These are phyloP conservation scores for Odobenus rosmarus DNA, from an alignment of 2,113 vertebrate genomes.

Conservation along the genomic window DNA sequence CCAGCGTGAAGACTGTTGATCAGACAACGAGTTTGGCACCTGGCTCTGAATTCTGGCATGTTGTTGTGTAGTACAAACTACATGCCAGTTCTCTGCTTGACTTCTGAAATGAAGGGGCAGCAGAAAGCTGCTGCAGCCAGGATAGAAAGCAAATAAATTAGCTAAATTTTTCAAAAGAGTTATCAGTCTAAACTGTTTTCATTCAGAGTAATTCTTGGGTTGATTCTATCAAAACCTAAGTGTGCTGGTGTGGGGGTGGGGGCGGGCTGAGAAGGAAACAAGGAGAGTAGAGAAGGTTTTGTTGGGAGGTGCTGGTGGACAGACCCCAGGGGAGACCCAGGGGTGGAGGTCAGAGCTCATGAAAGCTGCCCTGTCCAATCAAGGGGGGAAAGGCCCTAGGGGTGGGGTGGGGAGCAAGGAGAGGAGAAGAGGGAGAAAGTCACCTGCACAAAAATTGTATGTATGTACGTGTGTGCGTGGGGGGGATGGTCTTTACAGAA, in stretches of 20 bases:
- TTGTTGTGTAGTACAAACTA: accelerated
- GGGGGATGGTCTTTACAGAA: too few relatives aligned
- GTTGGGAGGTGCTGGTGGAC: background rate
- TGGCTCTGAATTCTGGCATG: background rate
- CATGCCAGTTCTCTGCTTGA: accelerated
- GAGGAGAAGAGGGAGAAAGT: background rate
- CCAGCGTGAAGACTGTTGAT: background rate
- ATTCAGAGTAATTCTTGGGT: background rate
- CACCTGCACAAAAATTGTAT: background rate
- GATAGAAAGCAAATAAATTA: background rate
- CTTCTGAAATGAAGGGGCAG: background rate
- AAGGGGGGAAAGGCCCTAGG: accelerated
- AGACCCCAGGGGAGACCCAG: background rate
- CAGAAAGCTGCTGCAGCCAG: background rate
- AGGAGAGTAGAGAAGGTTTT: background rate
- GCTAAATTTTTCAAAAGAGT: background rate
- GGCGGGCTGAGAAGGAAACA: background rate
- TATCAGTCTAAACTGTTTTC: background rate
- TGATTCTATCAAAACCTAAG: background rate
- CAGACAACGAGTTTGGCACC: background rate
- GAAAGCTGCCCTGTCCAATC: background rate
- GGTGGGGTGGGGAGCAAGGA: background rate
- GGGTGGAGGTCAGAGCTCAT: background rate
- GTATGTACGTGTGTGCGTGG: background rate
- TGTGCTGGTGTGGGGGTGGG: background rate